Conservation (phyloP, 2,113 vertebrate genomes). For the Pangasianodon gigas region DNA sequence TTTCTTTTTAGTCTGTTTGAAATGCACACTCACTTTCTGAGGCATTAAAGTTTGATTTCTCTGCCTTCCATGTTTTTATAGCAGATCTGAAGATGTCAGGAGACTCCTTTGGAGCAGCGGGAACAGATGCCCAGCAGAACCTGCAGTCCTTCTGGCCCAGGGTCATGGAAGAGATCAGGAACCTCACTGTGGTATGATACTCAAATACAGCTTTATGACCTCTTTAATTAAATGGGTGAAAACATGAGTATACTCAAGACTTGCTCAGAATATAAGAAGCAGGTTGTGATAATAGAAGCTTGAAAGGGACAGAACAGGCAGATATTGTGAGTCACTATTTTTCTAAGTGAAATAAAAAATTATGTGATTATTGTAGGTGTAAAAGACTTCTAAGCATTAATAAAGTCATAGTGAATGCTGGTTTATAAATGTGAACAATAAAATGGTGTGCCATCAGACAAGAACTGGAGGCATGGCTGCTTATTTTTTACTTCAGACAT, state of each 20-base stretch:
- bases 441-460: background rate
- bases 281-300: background rate
- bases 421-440: background rate
- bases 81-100: conserved; percentile 83
- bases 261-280: background rate
- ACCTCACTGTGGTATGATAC: conserved; percentile 87
- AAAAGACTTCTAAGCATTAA: background rate
- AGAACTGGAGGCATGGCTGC: background rate
- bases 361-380: background rate
- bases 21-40: background rate
- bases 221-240: background rate
- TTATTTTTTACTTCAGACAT: background rate
- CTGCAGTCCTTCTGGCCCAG: conserved; percentile 98
- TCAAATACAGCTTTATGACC: background rate
- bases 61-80: conserved; percentile 50
- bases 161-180: conserved; percentile 97
- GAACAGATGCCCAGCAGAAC: conserved; percentile 93
- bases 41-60: background rate
- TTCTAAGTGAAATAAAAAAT: background rate
- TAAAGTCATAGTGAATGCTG: background rate
- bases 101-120: conserved; percentile 84
- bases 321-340: background rate
- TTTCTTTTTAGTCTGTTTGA: background rate
- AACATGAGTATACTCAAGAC: background rate
- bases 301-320: background rate